Percentiles rank a stretch among this genome's conserved stretches.
These are phyloP conservation scores for Elaeidobius kamerunicus DNA, from an alignment of 2,888 invertebrate genomes.

Conservation along the genomic window DNA sequence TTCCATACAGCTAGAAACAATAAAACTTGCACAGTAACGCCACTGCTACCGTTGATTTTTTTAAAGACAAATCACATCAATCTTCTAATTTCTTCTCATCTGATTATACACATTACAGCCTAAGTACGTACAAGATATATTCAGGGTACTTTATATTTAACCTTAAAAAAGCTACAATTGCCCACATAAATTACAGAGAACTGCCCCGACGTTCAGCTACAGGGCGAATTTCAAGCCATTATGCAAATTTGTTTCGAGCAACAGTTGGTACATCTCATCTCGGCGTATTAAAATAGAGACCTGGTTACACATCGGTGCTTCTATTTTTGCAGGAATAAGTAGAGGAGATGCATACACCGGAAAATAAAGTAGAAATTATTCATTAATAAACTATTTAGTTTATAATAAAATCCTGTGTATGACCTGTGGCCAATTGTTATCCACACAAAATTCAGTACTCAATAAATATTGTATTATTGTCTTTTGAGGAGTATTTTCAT, in stretches of 20 bases:
- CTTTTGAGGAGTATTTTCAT: neutral
- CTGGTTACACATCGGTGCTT: constrained; percentile 3
- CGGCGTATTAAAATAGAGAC: constrained; percentile 18
- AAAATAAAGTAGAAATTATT: neutral
- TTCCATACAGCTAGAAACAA: too few species aligned
- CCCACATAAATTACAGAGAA: constrained; percentile 14
- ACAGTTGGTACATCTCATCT: constrained; percentile 21
- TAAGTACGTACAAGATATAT: neutral
- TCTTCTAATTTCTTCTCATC: neutral
- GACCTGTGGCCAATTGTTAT: too few species aligned
- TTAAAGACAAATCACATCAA: neutral
- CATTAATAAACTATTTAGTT: neutral
- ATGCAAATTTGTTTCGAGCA: constrained; percentile 27
- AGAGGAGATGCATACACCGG: neutral
- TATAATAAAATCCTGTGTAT: too few species aligned
- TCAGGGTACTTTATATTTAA: constrained; percentile 4
- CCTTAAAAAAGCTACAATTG: constrained; percentile 9
- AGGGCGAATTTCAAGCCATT: constrained; percentile 21
- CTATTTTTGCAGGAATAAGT: constrained; percentile 4
- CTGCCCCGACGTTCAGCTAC: neutral
- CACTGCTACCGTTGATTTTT: neutral
- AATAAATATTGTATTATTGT: too few species aligned
- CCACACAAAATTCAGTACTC: too few species aligned
- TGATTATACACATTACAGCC: neutral
- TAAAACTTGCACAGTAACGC: too few species aligned